phyloP scores from a whole-genome alignment of 2,888 invertebrate species.

The Antheraea assamensis region DNA sequence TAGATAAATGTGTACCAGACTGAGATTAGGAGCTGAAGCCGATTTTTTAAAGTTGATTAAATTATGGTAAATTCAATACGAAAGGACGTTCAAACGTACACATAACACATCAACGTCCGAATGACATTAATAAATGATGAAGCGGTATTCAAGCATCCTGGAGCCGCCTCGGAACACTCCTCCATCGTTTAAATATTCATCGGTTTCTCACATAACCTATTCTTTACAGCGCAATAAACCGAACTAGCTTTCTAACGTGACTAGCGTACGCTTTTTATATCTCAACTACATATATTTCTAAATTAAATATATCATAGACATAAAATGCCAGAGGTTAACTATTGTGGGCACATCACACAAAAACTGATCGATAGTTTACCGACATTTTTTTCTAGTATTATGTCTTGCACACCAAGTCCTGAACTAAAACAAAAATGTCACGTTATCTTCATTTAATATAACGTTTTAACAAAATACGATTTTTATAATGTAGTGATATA shows the following conservation, averaged over 20 bases:
- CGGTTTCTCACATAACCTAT: constrained; percentile 6
- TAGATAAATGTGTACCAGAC: background rate
- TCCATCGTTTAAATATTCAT: constrained; percentile 8
- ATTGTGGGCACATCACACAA: no score
- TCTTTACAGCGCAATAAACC: constrained; percentile 1
- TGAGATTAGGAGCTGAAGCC: background rate
- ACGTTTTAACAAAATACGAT: no score
- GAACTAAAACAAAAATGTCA: no score
- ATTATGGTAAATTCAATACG: background rate
- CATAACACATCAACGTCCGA: constrained; percentile 10
- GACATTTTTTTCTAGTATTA: no score
- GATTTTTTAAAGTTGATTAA: background rate
- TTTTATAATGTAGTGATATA: no score
- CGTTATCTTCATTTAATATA: no score
- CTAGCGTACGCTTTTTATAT: background rate
- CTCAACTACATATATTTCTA: background rate
- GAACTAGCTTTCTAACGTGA: background rate
- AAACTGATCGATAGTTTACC: no score
- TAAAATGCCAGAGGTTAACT: no score
- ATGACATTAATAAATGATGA: constrained; percentile 8
- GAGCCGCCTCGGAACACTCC: background rate
- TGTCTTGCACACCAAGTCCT: no score
- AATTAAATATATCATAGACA: no score
- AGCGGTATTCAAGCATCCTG: background rate
- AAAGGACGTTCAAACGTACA: background rate